Conservation (phyloP, 2,797 vertebrate genomes). For the Alectoris magna region DNA sequence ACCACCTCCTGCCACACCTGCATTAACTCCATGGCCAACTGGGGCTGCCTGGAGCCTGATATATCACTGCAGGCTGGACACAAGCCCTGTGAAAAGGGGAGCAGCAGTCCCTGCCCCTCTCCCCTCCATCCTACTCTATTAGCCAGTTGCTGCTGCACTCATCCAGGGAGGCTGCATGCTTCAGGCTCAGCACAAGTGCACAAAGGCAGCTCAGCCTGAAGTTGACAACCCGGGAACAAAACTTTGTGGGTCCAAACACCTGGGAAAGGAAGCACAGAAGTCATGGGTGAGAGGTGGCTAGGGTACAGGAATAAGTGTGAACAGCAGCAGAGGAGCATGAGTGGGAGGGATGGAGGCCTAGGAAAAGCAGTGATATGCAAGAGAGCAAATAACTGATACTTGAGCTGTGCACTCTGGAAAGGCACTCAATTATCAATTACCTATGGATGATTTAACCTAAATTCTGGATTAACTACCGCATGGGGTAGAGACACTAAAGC, state of each 20-base stretch:
- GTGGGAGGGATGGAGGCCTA: accelerated
- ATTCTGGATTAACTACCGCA: neutral
- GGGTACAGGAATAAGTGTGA: neutral
- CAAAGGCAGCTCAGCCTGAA: too few relatives aligned
- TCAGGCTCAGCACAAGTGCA: neutral
- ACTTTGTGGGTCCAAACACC: neutral
- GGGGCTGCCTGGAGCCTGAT: accelerated
- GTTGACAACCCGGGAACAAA: neutral
- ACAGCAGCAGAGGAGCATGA: neutral
- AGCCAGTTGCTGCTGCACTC: neutral
- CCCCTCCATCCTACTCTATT: neutral
- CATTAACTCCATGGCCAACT: neutral
- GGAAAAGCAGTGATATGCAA: neutral
- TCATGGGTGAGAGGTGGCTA: neutral
- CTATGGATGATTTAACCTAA: neutral
- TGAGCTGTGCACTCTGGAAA: neutral
- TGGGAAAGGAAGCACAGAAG: neutral
- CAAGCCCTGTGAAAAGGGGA: neutral
- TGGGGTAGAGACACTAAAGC: neutral
- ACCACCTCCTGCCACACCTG: neutral
- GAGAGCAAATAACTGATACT: neutral
- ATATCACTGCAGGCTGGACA: neutral
- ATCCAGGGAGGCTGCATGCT: neutral
- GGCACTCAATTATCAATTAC: neutral
- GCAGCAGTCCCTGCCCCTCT: neutral